phyloP scores from a whole-genome alignment of 2,797 vertebrate genomes.

The Cetoscarus ocellatus region DNA sequence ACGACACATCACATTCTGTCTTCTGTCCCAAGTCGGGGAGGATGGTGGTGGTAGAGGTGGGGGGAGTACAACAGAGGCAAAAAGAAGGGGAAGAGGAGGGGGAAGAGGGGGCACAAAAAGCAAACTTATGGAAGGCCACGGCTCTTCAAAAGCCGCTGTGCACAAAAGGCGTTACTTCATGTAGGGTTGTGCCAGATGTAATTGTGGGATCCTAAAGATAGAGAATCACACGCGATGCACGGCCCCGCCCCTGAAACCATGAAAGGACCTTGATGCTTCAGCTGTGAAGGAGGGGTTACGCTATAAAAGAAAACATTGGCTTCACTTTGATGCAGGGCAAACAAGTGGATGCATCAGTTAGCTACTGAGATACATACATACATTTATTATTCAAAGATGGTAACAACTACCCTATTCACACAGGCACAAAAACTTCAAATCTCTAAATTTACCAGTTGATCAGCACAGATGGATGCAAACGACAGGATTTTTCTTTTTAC shows the following conservation, averaged over 20 bases:
- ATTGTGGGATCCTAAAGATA: slow-evolving; percentile 85
- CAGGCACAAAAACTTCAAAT: too few relatives aligned
- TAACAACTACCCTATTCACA: too few relatives aligned
- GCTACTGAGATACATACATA: too few relatives aligned
- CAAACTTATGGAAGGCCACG: slow-evolving; percentile 82
- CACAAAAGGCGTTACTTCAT: slow-evolving; percentile 87
- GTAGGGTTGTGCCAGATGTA: slow-evolving; percentile 88
- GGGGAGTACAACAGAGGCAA: slow-evolving; percentile 62
- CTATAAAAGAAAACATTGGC: slow-evolving; percentile 75
- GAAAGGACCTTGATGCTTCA: slow-evolving; percentile 73
- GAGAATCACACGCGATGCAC: slow-evolving; percentile 78
- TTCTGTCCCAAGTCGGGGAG: slow-evolving; percentile 80
- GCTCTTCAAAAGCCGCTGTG: slow-evolving; percentile 81
- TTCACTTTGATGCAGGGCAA: slow-evolving; percentile 78
- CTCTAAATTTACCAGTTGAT: too few relatives aligned
- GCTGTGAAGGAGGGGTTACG: slow-evolving; percentile 40
- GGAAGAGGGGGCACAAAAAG: slow-evolving; percentile 74
- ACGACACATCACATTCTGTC: slow-evolving; percentile 87
- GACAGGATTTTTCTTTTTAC: too few relatives aligned
- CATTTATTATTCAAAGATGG: too few relatives aligned
- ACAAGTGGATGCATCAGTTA: slow-evolving; percentile 80
- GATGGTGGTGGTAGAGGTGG: slow-evolving; percentile 38
- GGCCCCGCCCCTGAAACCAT: slow-evolving; percentile 75
- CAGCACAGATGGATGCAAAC: too few relatives aligned
- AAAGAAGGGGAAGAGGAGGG: slow-evolving; percentile 55